phyloP scores from a whole-genome alignment of 1,140 invertebrate genomes.

The Proctacanthus coquilletti region DNA sequence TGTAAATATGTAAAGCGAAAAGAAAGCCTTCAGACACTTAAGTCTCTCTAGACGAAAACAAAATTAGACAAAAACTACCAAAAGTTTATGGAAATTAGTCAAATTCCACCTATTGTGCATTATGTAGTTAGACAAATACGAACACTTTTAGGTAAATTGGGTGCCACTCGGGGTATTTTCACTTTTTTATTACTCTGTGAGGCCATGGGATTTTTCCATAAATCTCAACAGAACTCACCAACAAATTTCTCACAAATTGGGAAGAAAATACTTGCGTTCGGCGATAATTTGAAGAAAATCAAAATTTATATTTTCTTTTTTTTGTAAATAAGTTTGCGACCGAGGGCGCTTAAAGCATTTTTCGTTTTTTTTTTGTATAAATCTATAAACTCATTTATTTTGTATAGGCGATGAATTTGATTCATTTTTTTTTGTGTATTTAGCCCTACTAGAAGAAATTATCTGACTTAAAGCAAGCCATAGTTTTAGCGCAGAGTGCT shows the following conservation, averaged over 20 bases:
- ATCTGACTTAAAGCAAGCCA: slow-evolving; percentile 21
- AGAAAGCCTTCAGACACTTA: background rate
- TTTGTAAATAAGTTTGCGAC: slow-evolving; percentile 2
- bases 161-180: background rate
- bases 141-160: background rate
- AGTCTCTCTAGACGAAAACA: background rate
- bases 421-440: slow-evolving; percentile 5
- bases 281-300: slow-evolving; percentile 1
- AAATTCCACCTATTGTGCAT: background rate
- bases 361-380: slow-evolving; percentile 4
- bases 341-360: too few relatives aligned
- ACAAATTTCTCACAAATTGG: background rate
- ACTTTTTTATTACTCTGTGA: slow-evolving; percentile 7
- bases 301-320: background rate
- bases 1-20: slow-evolving; percentile 12
- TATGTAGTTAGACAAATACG: background rate
- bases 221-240: too few relatives aligned
- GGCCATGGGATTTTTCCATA: too few relatives aligned
- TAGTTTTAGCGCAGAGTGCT: slow-evolving; percentile 9
- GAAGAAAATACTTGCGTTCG: background rate
- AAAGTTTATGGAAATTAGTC: background rate
- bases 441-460: background rate
- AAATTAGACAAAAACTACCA: background rate
- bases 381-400: background rate
- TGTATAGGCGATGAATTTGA: slow-evolving; percentile 4